Evolutionary conservation across 2,113 vertebrate genomes (phyloP), one percentile per base, ranked within the genome.

Genomic region (Catharus bicknelli): DNA sequence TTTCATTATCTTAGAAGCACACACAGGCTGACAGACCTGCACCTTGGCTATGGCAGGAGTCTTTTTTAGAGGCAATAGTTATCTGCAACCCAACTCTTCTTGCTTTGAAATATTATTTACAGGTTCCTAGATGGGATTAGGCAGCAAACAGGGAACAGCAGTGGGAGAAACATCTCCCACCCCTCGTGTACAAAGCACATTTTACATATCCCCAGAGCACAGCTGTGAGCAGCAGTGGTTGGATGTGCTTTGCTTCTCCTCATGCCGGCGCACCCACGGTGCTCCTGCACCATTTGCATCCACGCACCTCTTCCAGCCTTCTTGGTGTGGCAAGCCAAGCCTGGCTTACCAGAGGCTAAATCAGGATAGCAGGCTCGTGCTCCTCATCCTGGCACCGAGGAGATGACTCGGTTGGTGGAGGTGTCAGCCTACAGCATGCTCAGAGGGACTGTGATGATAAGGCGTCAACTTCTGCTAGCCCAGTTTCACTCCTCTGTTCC

Each of bases 401-500:
- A 95, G 91, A 94, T 95, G 93, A 95, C 93, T 96, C 40, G 93
- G 93, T 93, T 96, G 94, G 96, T 94, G 93, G 93, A 96, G 94
- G 95, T 96, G 95, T 96, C 93, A 95, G 95, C 93, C 95, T 96
- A 95, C 95, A 95, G 94, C 95, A 95, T 74, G 95, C 93, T 96
- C 93, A 83, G 80, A 96, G 93, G 95, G 93, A 95, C 94, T 96
- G 95, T 94, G 96, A 96, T 95, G 91, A 94, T 96, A 91, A 94
- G 87, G 91, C 82, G 83, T 96, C 94, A 95, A 95, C 93, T 95
- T 96, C 96, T 96, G 95, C 93, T 96, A 96, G 95, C 94, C 96
- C 93, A 96, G 94, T 96, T 96, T 96, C 94, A 92, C 94, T 95
- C 93, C 96, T 94, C 93, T 96, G 94, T 95, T 96, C 95, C 88